A percentile compares a stretch with the other conserved stretches of the same genome.
Evolutionary conservation across 2,888 invertebrate genomes (phyloP).

Genomic region (Oscheius sp.): DNA sequence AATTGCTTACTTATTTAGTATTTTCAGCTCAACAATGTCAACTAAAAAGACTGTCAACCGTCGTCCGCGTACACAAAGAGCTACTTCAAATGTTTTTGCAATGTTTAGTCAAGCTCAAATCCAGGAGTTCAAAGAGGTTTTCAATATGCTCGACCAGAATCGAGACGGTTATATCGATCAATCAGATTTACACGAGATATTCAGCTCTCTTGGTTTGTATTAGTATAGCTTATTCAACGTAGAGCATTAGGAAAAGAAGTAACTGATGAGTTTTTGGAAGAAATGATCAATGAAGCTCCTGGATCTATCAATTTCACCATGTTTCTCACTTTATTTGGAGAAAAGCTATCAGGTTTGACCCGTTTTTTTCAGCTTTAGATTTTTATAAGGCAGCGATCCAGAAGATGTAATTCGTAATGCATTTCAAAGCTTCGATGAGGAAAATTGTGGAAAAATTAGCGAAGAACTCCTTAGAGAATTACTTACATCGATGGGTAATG

Average conservation of each 20-base stretch:
- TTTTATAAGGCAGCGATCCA: slow-evolving; percentile 83
- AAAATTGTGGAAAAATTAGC: slow-evolving; percentile 81
- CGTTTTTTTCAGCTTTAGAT: background rate
- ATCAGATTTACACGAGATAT: slow-evolving; percentile 97
- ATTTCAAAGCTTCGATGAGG: slow-evolving; percentile 99
- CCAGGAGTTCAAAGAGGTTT: slow-evolving; percentile 97
- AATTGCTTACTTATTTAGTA: too few species aligned
- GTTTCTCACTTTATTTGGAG: slow-evolving; percentile 97
- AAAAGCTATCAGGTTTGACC: slow-evolving; percentile 83
- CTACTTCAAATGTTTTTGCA: slow-evolving; percentile 98
- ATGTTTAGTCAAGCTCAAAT: slow-evolving; percentile 99
- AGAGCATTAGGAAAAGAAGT: slow-evolving; percentile 89
- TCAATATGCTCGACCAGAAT: slow-evolving; percentile 99
- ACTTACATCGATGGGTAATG: slow-evolving; percentile 87
- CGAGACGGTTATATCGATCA: slow-evolving; percentile 98
- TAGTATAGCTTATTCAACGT: too few species aligned
- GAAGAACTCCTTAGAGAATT: slow-evolving; percentile 88
- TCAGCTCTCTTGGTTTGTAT: slow-evolving; percentile 96
- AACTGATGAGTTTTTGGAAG: slow-evolving; percentile 91
- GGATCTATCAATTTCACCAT: slow-evolving; percentile 92
- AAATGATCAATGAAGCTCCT: slow-evolving; percentile 98
- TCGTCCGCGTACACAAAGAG: slow-evolving; percentile 86
- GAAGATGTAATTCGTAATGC: slow-evolving; percentile 89
- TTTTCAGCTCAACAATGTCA: too few species aligned
- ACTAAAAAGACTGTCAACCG: slow-evolving; percentile 31